Base-by-base conservation (phyloP, 2,797 vertebrate genomes). In the Melanitta fusca region DNA sequence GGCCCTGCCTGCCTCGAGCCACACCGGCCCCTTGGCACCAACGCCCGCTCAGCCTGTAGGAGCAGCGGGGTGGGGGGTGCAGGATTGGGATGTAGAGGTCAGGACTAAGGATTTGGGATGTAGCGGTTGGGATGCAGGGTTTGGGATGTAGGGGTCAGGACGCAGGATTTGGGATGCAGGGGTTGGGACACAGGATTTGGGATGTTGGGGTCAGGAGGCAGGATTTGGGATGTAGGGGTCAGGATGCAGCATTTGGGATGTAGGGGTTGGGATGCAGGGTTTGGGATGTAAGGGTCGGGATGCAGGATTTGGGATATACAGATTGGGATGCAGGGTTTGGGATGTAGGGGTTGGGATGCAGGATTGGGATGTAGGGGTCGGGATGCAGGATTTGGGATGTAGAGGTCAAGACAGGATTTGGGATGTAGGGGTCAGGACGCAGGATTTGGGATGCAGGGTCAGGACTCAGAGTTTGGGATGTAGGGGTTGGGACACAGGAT, bases 61-160 rank as follows among this genome's bases (percentile, higher is more conserved):
- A 43, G 24, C 53, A 54, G 53, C 3, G 8, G 51, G 51, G 0
- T 28, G 24, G 0, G 1, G 27, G 27, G 27, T 9, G 13, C 2
- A 5, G 51, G 45, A 47, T 22, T 47, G 45, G 45, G 54, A 32
- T 56, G 54, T 18, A 56, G 11, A 4, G 8, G 7, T 8, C 6
- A 5, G 41, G 47, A 10, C 22, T 20, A 20, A 49, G 47, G 47
- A 10, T 22, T 22, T 47, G 45, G 45, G 54, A 32, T 56, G 54
- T 18, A 56, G 11, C 4, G 8, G 13, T 27, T 14, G 2, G 49
- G 54, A 30, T 7, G 24, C 36, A 38, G 36, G 16, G 10, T 27
- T 25, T 27, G 34, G 25, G 22, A 17, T 17, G 10, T 5, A 27
- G 34, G 24, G 15, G 20, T 47, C 3, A 41, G 16, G 41, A 41